Conservation (phyloP, 1,140 invertebrate genomes). For the Listronotus oregonensis region DNA sequence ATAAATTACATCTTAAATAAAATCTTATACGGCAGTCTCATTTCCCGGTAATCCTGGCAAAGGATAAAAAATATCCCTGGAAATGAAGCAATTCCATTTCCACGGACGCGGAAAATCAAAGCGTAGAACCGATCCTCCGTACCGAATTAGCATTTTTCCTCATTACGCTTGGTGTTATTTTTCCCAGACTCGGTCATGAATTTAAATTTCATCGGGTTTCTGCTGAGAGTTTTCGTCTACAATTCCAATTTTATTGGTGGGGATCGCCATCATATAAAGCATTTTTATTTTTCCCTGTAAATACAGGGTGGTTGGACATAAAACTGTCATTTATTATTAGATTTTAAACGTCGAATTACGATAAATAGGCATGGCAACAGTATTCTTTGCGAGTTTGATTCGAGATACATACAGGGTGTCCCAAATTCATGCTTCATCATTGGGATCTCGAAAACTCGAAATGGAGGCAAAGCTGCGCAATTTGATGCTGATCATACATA, state of each 20-base stretch:
- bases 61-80: constrained; percentile 36
- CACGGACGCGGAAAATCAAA: constrained; percentile 36
- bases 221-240: constrained; percentile 35
- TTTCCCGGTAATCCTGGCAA: constrained; percentile 15
- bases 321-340: too few species aligned
- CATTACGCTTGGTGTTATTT: constrained; percentile 32
- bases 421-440: too few species aligned
- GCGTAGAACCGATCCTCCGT: constrained; percentile 26
- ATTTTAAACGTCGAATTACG: too few species aligned
- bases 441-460: too few species aligned
- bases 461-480: too few species aligned
- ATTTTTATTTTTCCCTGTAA: too few species aligned
- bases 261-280: background rate
- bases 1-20: constrained; percentile 25
- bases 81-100: constrained; percentile 39
- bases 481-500: too few species aligned
- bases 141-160: constrained; percentile 36
- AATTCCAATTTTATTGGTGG: too few species aligned
- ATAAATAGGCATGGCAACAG: too few species aligned
- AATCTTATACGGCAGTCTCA: constrained; percentile 14
- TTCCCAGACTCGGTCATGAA: constrained; percentile 24
- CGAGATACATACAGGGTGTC: too few species aligned
- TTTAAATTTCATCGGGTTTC: constrained; percentile 30
- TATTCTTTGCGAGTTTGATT: too few species aligned
- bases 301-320: too few species aligned